A percentile compares a stretch with the other conserved stretches of the same genome.
Evolutionary conservation across 2,797 vertebrate species (phyloP).

Genomic region (Apogon talboti): DNA sequence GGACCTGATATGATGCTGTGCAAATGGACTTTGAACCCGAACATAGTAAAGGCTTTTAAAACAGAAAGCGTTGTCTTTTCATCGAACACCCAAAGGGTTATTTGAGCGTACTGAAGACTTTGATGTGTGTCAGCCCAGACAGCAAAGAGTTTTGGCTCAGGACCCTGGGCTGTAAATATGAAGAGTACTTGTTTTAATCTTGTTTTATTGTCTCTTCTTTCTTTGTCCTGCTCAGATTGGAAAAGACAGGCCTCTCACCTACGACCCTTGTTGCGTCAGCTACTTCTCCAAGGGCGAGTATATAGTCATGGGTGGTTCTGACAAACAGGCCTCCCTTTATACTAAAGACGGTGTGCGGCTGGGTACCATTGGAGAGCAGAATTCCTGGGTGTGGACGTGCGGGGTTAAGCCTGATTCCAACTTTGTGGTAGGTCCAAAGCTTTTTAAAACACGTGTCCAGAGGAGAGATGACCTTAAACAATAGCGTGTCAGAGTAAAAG

Average conservation of each 20-base stretch:
- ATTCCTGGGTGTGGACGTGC: conserved; percentile 96
- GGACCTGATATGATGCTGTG: conserved; percentile 67
- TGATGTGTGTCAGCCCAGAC: conserved; percentile 66
- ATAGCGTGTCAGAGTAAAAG: conserved; percentile 9
- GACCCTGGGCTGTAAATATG: conserved; percentile 42
- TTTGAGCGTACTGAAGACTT: conserved; percentile 62
- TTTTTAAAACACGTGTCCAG: conserved; percentile 22
- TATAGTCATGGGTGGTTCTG: conserved; percentile 93
- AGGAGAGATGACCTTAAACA: conserved; percentile 25
- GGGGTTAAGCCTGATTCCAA: conserved; percentile 96
- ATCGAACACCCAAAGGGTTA: conserved; percentile 57
- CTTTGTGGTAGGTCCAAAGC: conserved; percentile 90
- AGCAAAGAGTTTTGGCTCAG: conserved; percentile 47
- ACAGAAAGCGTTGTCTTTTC: conserved; percentile 58
- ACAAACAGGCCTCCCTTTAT: conserved; percentile 95
- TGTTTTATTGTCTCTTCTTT: conserved; percentile 47
- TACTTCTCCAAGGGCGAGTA: conserved; percentile 98
- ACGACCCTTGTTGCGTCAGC: conserved; percentile 96
- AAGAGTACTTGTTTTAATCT: conserved; percentile 46
- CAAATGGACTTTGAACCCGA: conserved; percentile 72
- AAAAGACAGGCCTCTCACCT: conserved; percentile 91
- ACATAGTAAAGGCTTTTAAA: conserved; percentile 74
- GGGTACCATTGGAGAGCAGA: conserved; percentile 92
- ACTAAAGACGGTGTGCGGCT: conserved; percentile 95
- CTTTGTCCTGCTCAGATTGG: conserved; percentile 85